phyloP scores from a whole-genome alignment of 2,888 invertebrate species.

The Drosophila sordidula region DNA sequence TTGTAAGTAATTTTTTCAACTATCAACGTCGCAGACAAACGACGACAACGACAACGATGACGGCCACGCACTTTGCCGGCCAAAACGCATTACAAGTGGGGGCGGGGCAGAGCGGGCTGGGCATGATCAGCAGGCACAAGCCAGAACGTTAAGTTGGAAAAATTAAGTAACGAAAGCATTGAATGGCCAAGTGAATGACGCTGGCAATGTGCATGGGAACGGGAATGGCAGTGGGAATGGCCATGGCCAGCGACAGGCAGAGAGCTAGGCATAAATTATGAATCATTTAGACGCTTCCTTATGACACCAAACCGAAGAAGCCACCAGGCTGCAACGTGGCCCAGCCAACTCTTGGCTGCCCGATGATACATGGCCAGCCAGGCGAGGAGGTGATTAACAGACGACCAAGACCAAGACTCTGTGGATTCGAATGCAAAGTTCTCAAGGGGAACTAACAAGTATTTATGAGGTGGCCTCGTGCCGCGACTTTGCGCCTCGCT shows the following conservation, averaged over 20 bases:
- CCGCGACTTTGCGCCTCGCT: constrained; percentile 17
- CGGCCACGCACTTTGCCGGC: constrained; percentile 63
- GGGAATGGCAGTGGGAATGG: constrained; percentile 31
- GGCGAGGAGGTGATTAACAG: constrained; percentile 60
- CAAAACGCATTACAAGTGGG: constrained; percentile 58
- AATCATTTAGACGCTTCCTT: constrained; percentile 83
- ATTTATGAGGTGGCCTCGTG: constrained; percentile 75
- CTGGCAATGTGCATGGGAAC: constrained; percentile 38
- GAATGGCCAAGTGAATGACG: constrained; percentile 64
- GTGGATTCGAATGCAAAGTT: constrained; percentile 21
- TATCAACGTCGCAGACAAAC: constrained; percentile 74
- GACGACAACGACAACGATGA: constrained; percentile 37
- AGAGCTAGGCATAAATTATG: constrained; percentile 79
- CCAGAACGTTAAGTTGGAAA: constrained; percentile 67
- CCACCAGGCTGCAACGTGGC: constrained; percentile 44
- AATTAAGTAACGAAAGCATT: constrained; percentile 79
- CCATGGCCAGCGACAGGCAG: constrained; percentile 38
- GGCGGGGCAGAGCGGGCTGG: constrained; percentile 4
- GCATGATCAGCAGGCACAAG: constrained; percentile 64
- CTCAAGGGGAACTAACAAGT: constrained; percentile 67
- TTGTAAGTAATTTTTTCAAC: constrained; percentile 81
- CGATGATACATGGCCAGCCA: constrained; percentile 46
- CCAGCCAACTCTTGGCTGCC: constrained; percentile 19
- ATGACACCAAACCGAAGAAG: constrained; percentile 77
- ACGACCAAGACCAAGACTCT: constrained; percentile 1